phyloP scores from a whole-genome alignment of 2,113 vertebrate genomes.

The Dendropsophus ebraccatus region DNA sequence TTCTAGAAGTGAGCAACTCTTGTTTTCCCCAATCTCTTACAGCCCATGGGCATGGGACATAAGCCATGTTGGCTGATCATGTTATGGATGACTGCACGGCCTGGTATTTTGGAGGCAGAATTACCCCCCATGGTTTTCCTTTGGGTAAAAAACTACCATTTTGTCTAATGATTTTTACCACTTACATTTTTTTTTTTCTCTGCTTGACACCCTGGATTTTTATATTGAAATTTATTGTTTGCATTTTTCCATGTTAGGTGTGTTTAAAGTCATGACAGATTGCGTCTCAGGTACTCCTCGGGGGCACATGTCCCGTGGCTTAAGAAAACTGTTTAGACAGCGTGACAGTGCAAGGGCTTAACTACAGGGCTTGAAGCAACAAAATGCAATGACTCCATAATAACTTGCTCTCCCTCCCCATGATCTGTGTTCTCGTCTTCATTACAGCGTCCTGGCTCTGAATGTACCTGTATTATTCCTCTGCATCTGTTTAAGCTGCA shows the following conservation, averaged over 20 bases:
- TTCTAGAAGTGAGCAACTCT: neutral
- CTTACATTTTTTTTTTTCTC: neutral
- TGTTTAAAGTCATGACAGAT: neutral
- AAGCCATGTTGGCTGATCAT: neutral
- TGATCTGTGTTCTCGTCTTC: neutral
- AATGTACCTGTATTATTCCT: conserved; percentile 24
- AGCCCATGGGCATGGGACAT: neutral
- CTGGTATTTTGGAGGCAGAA: neutral
- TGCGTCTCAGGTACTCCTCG: neutral
- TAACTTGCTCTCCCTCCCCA: neutral
- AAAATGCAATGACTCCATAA: neutral
- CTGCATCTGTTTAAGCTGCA: neutral
- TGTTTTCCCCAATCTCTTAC: neutral
- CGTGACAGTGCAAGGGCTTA: neutral
- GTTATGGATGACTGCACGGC: neutral
- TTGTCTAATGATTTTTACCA: neutral
- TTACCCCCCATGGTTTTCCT: neutral
- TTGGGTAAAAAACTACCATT: neutral
- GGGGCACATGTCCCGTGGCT: neutral
- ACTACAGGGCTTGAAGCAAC: conserved; percentile 24
- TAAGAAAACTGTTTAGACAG: neutral
- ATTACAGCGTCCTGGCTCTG: neutral
- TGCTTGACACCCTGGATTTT: neutral
- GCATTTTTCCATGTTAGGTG: neutral
- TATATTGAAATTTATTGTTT: neutral